Evolutionary conservation across 2,888 invertebrate genomes (phyloP).

Genomic region (Gonocerus acuteangulatus): DNA sequence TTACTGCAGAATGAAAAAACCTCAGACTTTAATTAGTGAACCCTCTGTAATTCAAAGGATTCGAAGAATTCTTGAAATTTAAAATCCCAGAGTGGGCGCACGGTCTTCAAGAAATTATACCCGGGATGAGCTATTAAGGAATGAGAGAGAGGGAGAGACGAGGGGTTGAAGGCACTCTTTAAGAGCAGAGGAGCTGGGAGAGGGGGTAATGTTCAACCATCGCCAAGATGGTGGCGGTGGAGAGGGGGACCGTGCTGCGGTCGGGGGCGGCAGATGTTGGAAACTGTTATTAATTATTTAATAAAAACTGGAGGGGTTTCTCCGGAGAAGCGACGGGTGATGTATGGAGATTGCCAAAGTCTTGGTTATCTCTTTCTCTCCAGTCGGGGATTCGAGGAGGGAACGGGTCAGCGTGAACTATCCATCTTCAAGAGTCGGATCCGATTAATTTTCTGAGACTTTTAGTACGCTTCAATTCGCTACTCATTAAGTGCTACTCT

Average conservation of each 20-base stretch:
- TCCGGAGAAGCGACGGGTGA: neutral
- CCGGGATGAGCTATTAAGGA: constrained; percentile 18
- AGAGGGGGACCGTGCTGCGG: neutral
- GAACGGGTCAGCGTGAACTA: neutral
- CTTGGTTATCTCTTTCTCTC: neutral
- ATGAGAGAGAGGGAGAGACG: neutral
- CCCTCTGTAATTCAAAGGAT: too few species aligned
- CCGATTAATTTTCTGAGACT: too few species aligned
- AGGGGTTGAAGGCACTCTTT: neutral
- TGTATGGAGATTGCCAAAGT: constrained; percentile 22
- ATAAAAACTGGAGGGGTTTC: constrained; percentile 32
- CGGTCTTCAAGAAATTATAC: constrained; percentile 11
- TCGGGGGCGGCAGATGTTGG: constrained; percentile 31
- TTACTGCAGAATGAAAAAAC: too few species aligned
- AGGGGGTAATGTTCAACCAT: constrained; percentile 15
- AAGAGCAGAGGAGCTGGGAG: neutral
- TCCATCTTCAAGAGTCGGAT: neutral
- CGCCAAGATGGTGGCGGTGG: neutral
- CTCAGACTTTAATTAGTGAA: too few species aligned
- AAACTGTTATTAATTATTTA: constrained; percentile 37
- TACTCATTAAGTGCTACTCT: too few species aligned
- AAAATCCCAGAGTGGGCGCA: neutral
- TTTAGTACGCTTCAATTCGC: too few species aligned
- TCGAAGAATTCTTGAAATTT: too few species aligned
- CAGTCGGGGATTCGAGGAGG: neutral